Evolutionary conservation across 2,113 vertebrate genomes (phyloP), one percentile per base, ranked within the genome.

Genomic region (Microcebus lehilahytsara): DNA sequence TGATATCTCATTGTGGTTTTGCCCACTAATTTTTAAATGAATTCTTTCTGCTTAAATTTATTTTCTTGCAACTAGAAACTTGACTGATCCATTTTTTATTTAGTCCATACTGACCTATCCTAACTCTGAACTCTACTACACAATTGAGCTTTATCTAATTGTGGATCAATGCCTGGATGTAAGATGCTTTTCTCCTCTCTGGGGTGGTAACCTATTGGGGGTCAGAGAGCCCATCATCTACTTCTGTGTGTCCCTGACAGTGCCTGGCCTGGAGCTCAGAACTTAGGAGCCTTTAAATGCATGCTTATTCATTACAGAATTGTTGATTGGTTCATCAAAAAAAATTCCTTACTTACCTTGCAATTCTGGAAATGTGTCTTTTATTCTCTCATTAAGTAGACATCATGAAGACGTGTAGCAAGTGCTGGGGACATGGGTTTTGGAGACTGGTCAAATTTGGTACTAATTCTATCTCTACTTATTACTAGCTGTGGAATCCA

Each of bases 31-130:
- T 92, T 46, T 96, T 80, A 96, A 87, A 86, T 84, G 75, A 89
- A 89, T 79, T 75, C 2, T 90, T 97, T 92, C 23, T 87, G 84
- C 34, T 96, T 96, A 93, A 92, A 89, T 86, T 79, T 91, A n/a
- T 17, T 83, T 86, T 92, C 17, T 77, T 96, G 16, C 23, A 93
- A 64, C 16, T 46, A 95, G 96, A 95, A 85, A 10, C 6, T 27
- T 91, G 32, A 64, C 17, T 27, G 25, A 90, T 75, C 14, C 16
- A 64, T 83, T 92, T 37, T 37, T 74, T 75, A 74, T 64, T 91
- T 64, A 89, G 71, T 42, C 32, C 85, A 88, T 16, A 40, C 6
- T 53, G 22, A 25, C 64, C 23, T 42, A 40, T 53, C 62, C 66
- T 75, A 17, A 80, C 30, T 89, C 74, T 90, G 51, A 84, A 67